A percentile compares a stretch with the other conserved stretches of the same genome.
phyloP scores from a whole-genome alignment of 2,888 invertebrate species.

The Tethea ocularis region DNA sequence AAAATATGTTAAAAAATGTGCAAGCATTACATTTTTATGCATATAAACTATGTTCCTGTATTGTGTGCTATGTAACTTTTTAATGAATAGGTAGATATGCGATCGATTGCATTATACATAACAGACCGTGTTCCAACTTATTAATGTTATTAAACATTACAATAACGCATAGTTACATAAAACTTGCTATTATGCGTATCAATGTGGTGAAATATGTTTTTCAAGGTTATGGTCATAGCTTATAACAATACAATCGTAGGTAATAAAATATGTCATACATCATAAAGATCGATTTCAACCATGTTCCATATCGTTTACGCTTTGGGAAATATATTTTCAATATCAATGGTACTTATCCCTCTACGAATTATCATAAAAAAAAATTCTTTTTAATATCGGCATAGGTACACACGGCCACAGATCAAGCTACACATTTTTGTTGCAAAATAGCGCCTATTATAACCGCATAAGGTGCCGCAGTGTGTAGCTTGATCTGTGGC shows the following conservation, averaged over 20 bases:
- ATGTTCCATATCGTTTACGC: too few relatives aligned
- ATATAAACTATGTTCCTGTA: neutral
- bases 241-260: too few relatives aligned
- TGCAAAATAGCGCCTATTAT: too few relatives aligned
- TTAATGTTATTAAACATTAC: neutral
- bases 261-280: neutral
- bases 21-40: neutral
- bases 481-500: too few relatives aligned
- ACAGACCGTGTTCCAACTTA: neutral
- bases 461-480: too few relatives aligned
- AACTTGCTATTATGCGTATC: neutral
- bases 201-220: neutral
- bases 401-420: too few relatives aligned
- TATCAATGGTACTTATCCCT: too few relatives aligned
- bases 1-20: neutral
- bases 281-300: neutral
- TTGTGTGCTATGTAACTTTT: neutral
- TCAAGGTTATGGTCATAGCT: neutral
- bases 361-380: too few relatives aligned
- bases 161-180: neutral
- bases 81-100: neutral
- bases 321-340: too few relatives aligned
- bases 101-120: constrained; percentile 1
- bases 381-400: too few relatives aligned
- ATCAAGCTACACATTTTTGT: too few relatives aligned